A percentile compares a stretch with the other conserved stretches of the same genome.
Conservation (phyloP, 37 sponge, comb jelly and placozoan species). For the Geodia barretti region DNA sequence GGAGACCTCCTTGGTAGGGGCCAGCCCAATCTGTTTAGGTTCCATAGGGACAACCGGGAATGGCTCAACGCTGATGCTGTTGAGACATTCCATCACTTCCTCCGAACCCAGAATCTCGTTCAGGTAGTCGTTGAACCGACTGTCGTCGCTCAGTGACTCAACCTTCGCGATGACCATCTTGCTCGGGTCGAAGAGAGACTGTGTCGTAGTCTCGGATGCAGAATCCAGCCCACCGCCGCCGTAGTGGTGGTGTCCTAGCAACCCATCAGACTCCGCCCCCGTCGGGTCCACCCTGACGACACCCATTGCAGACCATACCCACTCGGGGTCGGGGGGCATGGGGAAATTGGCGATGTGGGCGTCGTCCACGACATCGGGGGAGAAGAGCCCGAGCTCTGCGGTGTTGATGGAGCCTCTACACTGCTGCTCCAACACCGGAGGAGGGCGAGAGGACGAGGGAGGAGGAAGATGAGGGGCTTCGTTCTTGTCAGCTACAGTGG, state of each 20-base stretch:
- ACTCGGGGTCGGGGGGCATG: not conserved
- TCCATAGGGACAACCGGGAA: not conserved
- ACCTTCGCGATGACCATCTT: not conserved
- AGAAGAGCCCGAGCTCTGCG: not conserved
- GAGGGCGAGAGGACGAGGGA: not conserved
- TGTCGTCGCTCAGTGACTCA: conserved; percentile 2
- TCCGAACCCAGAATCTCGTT: not conserved
- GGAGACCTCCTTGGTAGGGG: not conserved
- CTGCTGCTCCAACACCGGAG: not conserved
- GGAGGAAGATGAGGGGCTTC: not conserved
- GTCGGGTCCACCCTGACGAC: no score
- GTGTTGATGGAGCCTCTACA: not conserved
- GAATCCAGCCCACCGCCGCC: not conserved
- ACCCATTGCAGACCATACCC: not conserved
- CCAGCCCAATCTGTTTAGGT: not conserved
- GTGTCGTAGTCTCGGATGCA: not conserved
- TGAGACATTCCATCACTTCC: not conserved
- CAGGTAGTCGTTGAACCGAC: not conserved
- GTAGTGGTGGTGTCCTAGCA: no score
- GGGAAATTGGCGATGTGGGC: not conserved
- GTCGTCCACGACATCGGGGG: not conserved
- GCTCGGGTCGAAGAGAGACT: conserved; percentile 5
- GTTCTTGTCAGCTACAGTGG: not conserved
- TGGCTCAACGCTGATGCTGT: not conserved
- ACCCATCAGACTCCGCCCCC: not conserved